These are phyloP conservation scores for Megastigmus dorsalis DNA, from an alignment of 2,888 invertebrate genomes.

Conservation along the genomic window DNA sequence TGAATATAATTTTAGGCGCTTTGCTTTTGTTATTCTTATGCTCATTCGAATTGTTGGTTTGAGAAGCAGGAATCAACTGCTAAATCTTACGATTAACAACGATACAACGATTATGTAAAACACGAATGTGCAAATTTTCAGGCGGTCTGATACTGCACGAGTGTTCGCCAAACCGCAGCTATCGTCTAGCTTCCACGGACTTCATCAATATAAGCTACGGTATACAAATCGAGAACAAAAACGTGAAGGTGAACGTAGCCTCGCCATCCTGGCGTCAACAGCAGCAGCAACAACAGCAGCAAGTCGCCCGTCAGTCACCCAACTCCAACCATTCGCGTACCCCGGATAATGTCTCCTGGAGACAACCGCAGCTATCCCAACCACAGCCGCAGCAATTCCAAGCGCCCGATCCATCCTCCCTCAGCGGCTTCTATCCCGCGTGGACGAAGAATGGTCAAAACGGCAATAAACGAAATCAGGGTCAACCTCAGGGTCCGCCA, in stretches of 20 bases:
- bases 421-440: conserved; percentile 38
- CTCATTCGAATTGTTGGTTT: background rate
- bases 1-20: no score
- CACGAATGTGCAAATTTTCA: conserved; percentile 16
- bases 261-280: conserved; percentile 18
- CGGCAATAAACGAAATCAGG: background rate
- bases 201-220: conserved; percentile 81
- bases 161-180: conserved; percentile 75
- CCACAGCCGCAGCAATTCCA: conserved; percentile 18
- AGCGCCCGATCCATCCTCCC: conserved; percentile 33
- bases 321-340: background rate
- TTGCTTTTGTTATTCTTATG: background rate
- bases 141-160: conserved; percentile 78
- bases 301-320: background rate
- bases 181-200: conserved; percentile 76
- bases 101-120: no score
- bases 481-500: background rate
- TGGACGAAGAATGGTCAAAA: conserved; percentile 16
- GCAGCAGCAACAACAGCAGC: conserved; percentile 5
- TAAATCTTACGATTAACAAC: no score
- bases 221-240: conserved; percentile 67
- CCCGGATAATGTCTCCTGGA: background rate
- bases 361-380: background rate
- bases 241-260: conserved; percentile 7
- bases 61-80: background rate